Conservation (phyloP, 2,797 vertebrate genomes). For the Enoplosus armatus region DNA sequence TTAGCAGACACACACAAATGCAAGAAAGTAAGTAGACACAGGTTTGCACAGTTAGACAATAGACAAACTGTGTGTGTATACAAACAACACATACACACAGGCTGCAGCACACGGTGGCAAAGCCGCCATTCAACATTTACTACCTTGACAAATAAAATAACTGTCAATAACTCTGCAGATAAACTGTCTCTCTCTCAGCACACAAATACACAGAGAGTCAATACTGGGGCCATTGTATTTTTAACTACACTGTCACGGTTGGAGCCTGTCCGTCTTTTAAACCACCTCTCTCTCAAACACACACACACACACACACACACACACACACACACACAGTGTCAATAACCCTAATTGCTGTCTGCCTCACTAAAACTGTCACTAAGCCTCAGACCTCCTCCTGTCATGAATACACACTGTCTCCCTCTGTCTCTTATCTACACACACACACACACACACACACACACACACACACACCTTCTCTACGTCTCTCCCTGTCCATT, state of each 20-base stretch:
- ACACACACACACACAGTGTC: constrained; percentile 28
- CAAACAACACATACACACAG: neutral
- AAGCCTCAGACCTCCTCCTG: constrained; percentile 37
- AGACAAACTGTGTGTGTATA: neutral
- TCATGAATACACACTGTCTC: neutral
- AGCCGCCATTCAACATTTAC: constrained; percentile 32
- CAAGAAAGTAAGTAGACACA: neutral
- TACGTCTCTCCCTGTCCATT: neutral
- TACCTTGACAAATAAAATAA: constrained; percentile 20
- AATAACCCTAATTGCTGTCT: constrained; percentile 54
- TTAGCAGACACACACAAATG: constrained; percentile 5
- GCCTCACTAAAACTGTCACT: constrained; percentile 44
- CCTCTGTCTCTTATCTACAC: neutral
- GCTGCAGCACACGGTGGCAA: neutral
- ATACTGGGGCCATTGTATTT: neutral
- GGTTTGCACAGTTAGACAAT: neutral
- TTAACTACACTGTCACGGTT: constrained; percentile 10
- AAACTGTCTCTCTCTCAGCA: neutral
- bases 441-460: neutral
- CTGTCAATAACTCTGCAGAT: constrained; percentile 16
- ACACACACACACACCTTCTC: neutral
- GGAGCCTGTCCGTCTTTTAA: constrained; percentile 9
- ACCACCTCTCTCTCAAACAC: neutral
- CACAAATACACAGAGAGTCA: neutral
- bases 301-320: constrained; percentile 8